Base-by-base conservation (phyloP, 53 echinoderm and acorn worm genomes). In the Echinometra lucunter region DNA sequence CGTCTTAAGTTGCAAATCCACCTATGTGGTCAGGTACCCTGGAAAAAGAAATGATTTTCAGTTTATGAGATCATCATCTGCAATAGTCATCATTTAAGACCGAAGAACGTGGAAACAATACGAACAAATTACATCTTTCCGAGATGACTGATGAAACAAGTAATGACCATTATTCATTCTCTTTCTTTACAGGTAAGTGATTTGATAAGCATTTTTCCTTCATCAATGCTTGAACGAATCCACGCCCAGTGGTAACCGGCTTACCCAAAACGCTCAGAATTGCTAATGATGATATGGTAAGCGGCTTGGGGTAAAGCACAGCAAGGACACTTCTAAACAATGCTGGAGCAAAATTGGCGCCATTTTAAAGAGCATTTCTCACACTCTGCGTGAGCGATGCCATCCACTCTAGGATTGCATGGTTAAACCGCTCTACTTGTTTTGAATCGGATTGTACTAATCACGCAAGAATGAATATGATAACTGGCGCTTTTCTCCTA, bases 291-390 rank as follows among this genome's bases (percentile, higher is more conserved):
- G 66, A 66, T 27, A 66, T 66, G 69, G 12, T 69, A 69, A 69
- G 69, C 69, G 34, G 69, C 10, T 69, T 69, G 69, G 30, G 30
- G 69, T 32, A 12, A 28, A 10, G 32, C 69, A 44, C 44, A 44
- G 81, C 81, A 81, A 81, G 81, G 81, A 42, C 81, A 81, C 23
- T 38, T 19, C 21, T 19, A 23, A 44, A 81, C 81, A 74, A 35
- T 37, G 30, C 11, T 74, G 37, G 74, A 74, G 2, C 37, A 38
- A 81, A 81, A 34, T 11, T 5, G 81, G 81, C 81, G 81, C 44
- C 81, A 81, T 81, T 81, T 81, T n/a, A n/a, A 15, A 81, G 30
- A 69, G 30, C 34, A 69, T 69, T 69, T 69, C 69, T 32, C 32
- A 32, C 34, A 69, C 69, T 12, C 34, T 32, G 69, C 11, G 34